Conservation (phyloP, 1,140 invertebrate species). For the Orius insidiosus region DNA sequence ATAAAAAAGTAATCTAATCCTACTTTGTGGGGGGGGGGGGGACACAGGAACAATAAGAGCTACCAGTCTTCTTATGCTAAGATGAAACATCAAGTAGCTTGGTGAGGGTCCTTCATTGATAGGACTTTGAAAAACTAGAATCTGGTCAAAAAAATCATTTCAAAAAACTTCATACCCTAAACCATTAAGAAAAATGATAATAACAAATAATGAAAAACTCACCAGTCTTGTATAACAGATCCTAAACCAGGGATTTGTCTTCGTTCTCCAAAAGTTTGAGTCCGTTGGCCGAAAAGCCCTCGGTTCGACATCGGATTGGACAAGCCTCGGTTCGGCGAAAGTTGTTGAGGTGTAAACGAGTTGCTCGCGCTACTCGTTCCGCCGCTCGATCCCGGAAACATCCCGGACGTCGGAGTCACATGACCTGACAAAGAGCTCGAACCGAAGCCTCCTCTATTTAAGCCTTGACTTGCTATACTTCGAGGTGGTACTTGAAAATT, state of each 20-base stretch:
- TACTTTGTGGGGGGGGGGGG: too few species aligned
- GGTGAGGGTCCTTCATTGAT: too few species aligned
- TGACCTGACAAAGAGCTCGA: slow-evolving; percentile 42
- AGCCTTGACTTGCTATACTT: slow-evolving; percentile 30
- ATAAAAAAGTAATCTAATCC: too few species aligned
- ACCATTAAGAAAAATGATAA: too few species aligned
- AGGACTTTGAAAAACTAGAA: too few species aligned
- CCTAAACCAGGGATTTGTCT: slow-evolving; percentile 50
- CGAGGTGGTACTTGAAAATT: slow-evolving; percentile 53
- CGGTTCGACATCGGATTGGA: slow-evolving; percentile 23
- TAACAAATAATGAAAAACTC: too few species aligned
- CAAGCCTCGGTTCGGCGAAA: slow-evolving; percentile 35
- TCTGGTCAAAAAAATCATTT: too few species aligned
- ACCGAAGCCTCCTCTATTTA: slow-evolving; percentile 39
- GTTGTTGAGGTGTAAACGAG: slow-evolving; percentile 32
- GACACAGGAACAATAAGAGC: too few species aligned
- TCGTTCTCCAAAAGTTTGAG: slow-evolving; percentile 57
- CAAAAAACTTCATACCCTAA: too few species aligned
- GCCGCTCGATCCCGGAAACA: slow-evolving; percentile 37
- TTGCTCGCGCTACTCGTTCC: slow-evolving; percentile 33
- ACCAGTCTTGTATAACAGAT: slow-evolving; percentile 27
- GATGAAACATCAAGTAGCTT: too few species aligned
- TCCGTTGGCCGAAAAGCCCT: slow-evolving; percentile 52
- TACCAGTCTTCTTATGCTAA: too few species aligned
- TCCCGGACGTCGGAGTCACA: slow-evolving; percentile 49